Conservation (phyloP, 2,888 invertebrate genomes). For the Malthinus flaveolus region DNA sequence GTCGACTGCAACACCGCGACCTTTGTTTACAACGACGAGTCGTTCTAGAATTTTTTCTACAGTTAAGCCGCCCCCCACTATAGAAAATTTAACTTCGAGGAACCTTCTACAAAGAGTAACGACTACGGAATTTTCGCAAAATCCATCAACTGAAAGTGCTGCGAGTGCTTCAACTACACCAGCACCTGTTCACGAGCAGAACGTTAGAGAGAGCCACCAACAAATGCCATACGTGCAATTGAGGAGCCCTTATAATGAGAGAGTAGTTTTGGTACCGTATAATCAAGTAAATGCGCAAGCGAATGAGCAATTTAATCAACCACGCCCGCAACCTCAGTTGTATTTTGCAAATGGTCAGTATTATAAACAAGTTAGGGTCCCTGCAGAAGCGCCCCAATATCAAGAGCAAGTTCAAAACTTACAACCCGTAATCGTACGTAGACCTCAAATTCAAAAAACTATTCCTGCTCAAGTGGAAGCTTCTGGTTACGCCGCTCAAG, state of each 20-base stretch:
- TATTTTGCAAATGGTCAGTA: constrained; percentile 36
- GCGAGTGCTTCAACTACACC: constrained; percentile 59
- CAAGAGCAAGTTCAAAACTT: constrained; percentile 40
- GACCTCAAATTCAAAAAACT: constrained; percentile 42
- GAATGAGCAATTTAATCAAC: not conserved
- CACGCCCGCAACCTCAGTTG: constrained; percentile 18
- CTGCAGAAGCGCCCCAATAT: constrained; percentile 49
- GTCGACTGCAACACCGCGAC: constrained; percentile 64
- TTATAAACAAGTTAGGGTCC: constrained; percentile 41
- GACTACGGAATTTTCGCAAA: constrained; percentile 40
- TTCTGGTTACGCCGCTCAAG: constrained; percentile 46
- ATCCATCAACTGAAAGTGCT: constrained; percentile 56
- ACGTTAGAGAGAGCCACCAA: constrained; percentile 42
- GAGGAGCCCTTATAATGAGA: constrained; percentile 51
- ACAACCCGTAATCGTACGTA: constrained; percentile 37
- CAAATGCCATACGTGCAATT: constrained; percentile 54
- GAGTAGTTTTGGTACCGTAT: constrained; percentile 49
- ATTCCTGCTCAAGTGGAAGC: constrained; percentile 52
- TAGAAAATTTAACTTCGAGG: constrained; percentile 26
- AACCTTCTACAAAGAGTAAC: constrained; percentile 16
- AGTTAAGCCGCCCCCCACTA: not conserved
- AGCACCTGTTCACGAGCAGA: constrained; percentile 60
- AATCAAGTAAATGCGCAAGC: constrained; percentile 38
- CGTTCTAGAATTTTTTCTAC: constrained; percentile 58
- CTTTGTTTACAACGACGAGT: constrained; percentile 68